These are phyloP conservation scores for Pardalotus punctatus DNA, from an alignment of 2,113 vertebrate species.

Conservation along the genomic window DNA sequence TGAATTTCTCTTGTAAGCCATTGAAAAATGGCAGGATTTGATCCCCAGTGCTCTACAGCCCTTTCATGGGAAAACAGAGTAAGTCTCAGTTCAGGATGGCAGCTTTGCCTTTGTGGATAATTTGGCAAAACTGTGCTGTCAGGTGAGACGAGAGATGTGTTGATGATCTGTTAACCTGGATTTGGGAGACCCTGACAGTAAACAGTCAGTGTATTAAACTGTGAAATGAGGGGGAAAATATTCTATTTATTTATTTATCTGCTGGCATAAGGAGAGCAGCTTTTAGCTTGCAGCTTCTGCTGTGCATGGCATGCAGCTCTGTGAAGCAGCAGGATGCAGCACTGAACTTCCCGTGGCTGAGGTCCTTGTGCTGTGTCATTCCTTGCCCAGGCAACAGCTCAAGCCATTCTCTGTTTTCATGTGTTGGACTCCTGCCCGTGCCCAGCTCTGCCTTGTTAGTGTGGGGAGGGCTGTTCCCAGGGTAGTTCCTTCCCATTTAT, in stretches of 20 bases:
- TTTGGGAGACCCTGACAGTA: background rate
- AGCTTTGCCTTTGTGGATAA: background rate
- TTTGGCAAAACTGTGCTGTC: background rate
- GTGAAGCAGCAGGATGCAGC: fast-evolving
- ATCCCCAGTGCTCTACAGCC: background rate
- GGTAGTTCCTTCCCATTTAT: background rate
- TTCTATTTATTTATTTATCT: background rate
- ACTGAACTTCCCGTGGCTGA: fast-evolving
- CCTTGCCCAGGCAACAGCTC: background rate
- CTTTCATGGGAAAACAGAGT: background rate
- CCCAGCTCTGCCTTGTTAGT: background rate
- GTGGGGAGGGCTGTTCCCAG: background rate
- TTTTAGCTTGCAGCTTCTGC: background rate
- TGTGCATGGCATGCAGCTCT: background rate
- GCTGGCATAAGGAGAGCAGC: background rate
- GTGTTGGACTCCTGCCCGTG: background rate
- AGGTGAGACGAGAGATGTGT: background rate
- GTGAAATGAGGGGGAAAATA: background rate
- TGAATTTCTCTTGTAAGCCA: background rate
- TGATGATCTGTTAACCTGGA: background rate
- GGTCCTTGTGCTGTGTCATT: background rate
- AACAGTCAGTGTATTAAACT: background rate
- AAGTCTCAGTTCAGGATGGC: background rate
- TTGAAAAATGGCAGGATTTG: background rate
- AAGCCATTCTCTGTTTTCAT: fast-evolving